These are phyloP conservation scores for Hyperoplus immaculatus DNA, from an alignment of 2,797 vertebrate species.

Conservation along the genomic window DNA sequence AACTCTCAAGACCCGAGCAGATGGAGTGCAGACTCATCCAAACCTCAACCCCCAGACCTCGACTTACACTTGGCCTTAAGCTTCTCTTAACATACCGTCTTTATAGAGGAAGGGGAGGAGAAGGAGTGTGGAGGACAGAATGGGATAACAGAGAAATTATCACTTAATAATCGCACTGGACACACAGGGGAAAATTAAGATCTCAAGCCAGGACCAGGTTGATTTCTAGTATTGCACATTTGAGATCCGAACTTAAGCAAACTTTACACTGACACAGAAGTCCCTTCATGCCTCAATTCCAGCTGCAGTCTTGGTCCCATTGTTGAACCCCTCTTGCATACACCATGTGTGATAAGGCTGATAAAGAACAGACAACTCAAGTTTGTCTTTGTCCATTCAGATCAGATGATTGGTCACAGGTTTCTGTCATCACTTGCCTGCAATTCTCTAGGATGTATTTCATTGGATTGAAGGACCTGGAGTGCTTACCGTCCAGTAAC, in stretches of 20 bases:
- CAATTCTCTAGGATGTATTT: background rate
- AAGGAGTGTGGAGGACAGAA: background rate
- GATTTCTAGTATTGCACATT: slow-evolving; percentile 15
- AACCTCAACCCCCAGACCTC: slow-evolving; percentile 50
- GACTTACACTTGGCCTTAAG: slow-evolving; percentile 5
- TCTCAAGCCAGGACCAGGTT: background rate
- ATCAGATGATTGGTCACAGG: background rate
- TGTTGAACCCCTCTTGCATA: background rate
- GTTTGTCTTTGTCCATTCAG: background rate
- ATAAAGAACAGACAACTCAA: background rate
- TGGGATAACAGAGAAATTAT: slow-evolving; percentile 20
- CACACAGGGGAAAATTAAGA: background rate
- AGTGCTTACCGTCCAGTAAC: background rate
- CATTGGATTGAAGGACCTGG: background rate
- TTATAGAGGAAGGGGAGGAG: background rate
- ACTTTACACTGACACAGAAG: background rate
- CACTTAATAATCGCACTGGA: background rate
- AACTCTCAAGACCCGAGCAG: slow-evolving; percentile 28
- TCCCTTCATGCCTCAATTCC: background rate
- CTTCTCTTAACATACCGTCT: slow-evolving; percentile 3
- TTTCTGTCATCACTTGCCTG: background rate
- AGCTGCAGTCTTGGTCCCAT: background rate
- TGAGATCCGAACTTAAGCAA: background rate
- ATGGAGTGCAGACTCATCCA: slow-evolving; percentile 25
- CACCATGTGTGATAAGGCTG: background rate